phyloP scores from a whole-genome alignment of 1,140 invertebrate genomes.

The Daktulosphaira vitifoliae region DNA sequence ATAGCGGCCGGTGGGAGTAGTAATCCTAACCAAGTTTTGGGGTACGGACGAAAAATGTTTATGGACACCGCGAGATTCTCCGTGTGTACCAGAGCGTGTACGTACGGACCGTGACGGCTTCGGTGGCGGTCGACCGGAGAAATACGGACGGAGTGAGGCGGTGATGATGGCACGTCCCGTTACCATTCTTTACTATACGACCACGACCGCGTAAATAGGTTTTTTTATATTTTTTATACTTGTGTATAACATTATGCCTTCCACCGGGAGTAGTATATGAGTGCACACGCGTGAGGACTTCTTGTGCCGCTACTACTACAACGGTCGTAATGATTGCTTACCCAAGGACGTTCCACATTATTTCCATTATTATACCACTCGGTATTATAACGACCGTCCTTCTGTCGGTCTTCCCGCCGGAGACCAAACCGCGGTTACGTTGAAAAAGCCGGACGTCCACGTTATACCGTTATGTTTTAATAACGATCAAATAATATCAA shows the following conservation, averaged over 20 bases:
- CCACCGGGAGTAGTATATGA: not conserved
- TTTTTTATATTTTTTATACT: slow-evolving; percentile 3
- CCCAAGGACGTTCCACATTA: not conserved
- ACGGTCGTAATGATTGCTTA: too few relatives aligned
- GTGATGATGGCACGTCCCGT: slow-evolving; percentile 24
- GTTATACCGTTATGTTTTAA: too few relatives aligned
- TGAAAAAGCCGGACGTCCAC: too few relatives aligned
- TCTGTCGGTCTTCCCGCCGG: too few relatives aligned
- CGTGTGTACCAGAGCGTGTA: slow-evolving; percentile 33
- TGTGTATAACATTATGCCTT: not conserved
- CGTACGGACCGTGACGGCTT: slow-evolving; percentile 5
- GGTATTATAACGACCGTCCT: not conserved
- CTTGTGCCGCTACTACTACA: not conserved
- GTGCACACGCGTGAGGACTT: not conserved
- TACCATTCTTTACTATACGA: not conserved
- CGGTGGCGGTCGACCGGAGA: too few relatives aligned
- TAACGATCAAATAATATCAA: too few relatives aligned
- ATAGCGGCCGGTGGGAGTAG: too few relatives aligned
- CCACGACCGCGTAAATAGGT: not conserved
- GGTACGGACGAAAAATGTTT: too few relatives aligned
- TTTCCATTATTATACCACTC: not conserved
- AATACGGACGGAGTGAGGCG: too few relatives aligned
- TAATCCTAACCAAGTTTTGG: too few relatives aligned
- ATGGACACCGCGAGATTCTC: slow-evolving; percentile 16
- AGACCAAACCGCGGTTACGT: too few relatives aligned